phyloP scores from a whole-genome alignment of 2,797 vertebrate genomes.

The Pangasius djambal region DNA sequence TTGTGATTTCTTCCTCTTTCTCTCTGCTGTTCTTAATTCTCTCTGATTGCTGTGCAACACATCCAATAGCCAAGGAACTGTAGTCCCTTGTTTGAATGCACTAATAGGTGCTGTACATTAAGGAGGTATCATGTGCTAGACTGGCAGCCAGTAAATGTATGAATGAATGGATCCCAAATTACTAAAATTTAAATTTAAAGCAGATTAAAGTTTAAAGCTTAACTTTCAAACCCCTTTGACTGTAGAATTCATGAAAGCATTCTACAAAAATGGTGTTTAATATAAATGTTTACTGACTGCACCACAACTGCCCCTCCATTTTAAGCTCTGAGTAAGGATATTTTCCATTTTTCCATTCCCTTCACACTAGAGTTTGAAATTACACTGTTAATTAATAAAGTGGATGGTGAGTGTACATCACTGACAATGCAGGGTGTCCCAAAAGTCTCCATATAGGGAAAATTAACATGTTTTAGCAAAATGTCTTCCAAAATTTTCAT shows the following conservation, averaged over 20 bases:
- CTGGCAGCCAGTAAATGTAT: background rate
- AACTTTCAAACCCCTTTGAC: background rate
- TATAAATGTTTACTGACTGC: background rate
- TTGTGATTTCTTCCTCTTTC: background rate
- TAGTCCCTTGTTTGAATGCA: background rate
- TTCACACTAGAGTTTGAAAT: background rate
- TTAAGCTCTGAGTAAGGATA: background rate
- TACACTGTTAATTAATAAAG: too few relatives aligned
- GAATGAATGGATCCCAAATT: background rate
- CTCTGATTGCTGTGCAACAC: background rate
- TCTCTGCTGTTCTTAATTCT: background rate
- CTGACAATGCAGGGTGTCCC: too few relatives aligned
- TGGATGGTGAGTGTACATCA: too few relatives aligned
- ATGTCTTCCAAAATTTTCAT: too few relatives aligned
- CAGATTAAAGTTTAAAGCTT: background rate
- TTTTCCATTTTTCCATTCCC: background rate
- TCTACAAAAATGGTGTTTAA: background rate
- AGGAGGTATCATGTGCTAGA: background rate
- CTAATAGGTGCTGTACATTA: background rate
- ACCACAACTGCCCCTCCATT: background rate
- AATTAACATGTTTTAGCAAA: too few relatives aligned
- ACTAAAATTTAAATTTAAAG: background rate
- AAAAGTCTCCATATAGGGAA: too few relatives aligned
- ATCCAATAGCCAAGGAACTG: background rate
- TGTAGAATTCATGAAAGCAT: background rate